Percentiles rank a stretch among this genome's conserved stretches.
Conservation (phyloP, 1,140 invertebrate species). For the Megathymus violae region DNA sequence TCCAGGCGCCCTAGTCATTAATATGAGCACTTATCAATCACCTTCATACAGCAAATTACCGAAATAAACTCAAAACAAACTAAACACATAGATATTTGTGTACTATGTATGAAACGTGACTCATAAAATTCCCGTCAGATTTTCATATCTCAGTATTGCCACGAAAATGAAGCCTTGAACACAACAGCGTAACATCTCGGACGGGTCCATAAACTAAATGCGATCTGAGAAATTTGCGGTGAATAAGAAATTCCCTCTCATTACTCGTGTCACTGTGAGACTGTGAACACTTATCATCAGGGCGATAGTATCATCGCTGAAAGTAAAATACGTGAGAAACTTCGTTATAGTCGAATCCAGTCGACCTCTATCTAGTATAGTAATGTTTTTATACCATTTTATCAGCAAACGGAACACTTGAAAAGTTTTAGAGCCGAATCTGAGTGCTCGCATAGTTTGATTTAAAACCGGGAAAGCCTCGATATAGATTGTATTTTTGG, state of each 20-base stretch:
- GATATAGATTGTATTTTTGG: conserved; percentile 11
- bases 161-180: conserved; percentile 32
- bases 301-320: conserved; percentile 48
- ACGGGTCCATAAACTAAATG: conserved; percentile 33
- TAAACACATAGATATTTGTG: conserved; percentile 6
- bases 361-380: conserved; percentile 24
- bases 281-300: conserved; percentile 51
- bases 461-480: conserved; percentile 27
- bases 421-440: conserved; percentile 31
- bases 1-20: too few relatives aligned
- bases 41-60: not conserved
- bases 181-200: conserved; percentile 33
- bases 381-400: conserved; percentile 31
- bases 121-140: conserved; percentile 29
- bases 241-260: conserved; percentile 47
- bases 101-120: conserved; percentile 27
- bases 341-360: conserved; percentile 39
- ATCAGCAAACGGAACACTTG: conserved; percentile 29
- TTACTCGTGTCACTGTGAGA: conserved; percentile 47
- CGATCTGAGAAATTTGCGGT: conserved; percentile 41
- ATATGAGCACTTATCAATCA: not conserved
- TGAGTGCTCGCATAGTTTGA: conserved; percentile 32
- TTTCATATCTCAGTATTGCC: conserved; percentile 28
- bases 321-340: conserved; percentile 52
- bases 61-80: conserved; percentile 2